Percentiles rank a stretch among this genome's conserved stretches.
phyloP scores from a whole-genome alignment of 2,113 vertebrate species.

The Anarrhichthys ocellatus region DNA sequence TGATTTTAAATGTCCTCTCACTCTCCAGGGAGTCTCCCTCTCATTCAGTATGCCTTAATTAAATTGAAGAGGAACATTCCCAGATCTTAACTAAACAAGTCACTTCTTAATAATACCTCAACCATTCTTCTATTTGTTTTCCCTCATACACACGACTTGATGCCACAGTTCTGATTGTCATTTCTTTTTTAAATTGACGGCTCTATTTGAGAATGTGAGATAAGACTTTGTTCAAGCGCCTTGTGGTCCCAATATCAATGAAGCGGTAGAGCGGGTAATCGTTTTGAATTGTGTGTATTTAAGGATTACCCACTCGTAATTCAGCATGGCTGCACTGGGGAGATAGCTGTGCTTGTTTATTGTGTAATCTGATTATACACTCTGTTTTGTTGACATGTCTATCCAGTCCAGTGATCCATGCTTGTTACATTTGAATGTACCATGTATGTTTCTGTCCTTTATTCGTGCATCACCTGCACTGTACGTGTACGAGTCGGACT shows the following conservation, averaged over 20 bases:
- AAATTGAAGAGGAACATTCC: background rate
- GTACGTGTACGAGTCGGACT: background rate
- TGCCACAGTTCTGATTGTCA: background rate
- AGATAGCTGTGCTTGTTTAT: slow-evolving; percentile 22
- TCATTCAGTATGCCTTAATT: background rate
- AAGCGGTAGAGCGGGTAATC: background rate
- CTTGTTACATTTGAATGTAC: slow-evolving; percentile 2
- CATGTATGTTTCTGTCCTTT: background rate
- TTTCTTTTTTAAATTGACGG: background rate
- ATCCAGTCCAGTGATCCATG: background rate
- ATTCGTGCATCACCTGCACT: slow-evolving; percentile 11
- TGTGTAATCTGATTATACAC: slow-evolving; percentile 7
- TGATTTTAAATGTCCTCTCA: background rate
- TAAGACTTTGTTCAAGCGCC: background rate
- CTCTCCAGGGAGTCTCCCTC: background rate
- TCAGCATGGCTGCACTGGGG: slow-evolving; percentile 1
- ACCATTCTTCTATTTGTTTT: background rate
- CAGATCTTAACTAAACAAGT: background rate
- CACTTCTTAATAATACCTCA: background rate
- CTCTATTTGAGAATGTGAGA: background rate
- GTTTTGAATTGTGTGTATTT: slow-evolving; percentile 12
- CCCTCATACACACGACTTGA: background rate
- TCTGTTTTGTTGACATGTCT: background rate
- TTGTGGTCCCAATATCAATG: background rate
- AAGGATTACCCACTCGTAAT: slow-evolving; percentile 4